phyloP scores from a whole-genome alignment of 2,113 vertebrate genomes.

The Mirza zaza region DNA sequence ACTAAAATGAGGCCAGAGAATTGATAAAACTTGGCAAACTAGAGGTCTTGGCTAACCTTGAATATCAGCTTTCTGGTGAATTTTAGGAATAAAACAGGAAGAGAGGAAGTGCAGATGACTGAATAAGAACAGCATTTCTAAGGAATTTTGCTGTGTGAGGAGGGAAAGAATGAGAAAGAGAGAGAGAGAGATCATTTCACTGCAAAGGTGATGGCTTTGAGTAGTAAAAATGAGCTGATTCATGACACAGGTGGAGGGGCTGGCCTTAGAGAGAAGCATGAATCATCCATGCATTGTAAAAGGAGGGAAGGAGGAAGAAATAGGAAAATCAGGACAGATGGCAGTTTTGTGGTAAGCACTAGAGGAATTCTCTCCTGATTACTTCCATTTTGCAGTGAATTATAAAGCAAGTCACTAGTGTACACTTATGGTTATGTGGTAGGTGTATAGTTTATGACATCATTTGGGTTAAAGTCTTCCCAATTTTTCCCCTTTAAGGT shows the following conservation, averaged over 20 bases:
- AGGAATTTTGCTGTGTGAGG: background rate
- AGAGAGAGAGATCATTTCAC: background rate
- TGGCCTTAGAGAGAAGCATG: background rate
- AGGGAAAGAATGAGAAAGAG: background rate
- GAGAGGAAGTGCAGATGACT: background rate
- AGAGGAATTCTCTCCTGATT: constrained; percentile 50
- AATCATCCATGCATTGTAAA: constrained; percentile 42
- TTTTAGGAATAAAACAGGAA: background rate
- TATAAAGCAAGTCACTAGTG: constrained; percentile 45
- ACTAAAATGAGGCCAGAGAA: background rate
- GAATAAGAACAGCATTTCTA: background rate
- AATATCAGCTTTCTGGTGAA: background rate
- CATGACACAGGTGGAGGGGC: background rate
- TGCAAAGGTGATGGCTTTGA: background rate
- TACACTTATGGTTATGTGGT: constrained; percentile 7
- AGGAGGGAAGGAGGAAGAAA: background rate
- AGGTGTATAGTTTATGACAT: background rate
- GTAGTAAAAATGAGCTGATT: background rate
- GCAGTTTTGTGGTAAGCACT: constrained; percentile 36
- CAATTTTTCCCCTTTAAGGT: background rate
- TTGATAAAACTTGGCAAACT: background rate
- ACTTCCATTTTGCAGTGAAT: constrained; percentile 39
- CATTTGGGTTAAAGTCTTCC: constrained; percentile 16
- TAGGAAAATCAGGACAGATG: constrained; percentile 52
- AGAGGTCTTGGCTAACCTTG: background rate